Conservation (phyloP, 1,140 invertebrate genomes). For the Drosophila pallidifrons region DNA sequence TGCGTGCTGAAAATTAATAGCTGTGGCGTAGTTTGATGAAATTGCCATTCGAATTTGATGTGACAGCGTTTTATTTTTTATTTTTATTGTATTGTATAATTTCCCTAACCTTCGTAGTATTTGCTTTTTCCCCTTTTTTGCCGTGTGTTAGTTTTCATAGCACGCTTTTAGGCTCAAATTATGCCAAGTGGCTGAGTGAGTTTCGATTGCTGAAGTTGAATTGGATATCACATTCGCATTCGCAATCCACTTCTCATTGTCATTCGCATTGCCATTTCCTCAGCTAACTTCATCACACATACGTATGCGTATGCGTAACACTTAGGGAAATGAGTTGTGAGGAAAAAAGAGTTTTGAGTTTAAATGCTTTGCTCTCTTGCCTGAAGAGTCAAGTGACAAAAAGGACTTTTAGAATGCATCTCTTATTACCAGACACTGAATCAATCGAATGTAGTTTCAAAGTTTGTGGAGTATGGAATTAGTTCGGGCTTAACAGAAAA, state of each 20-base stretch:
- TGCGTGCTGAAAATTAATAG: conserved; percentile 56
- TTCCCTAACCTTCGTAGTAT: conserved; percentile 35
- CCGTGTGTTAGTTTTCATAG: conserved; percentile 47
- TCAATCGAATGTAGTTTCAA: not conserved
- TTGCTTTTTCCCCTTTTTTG: conserved; percentile 8
- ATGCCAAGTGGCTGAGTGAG: conserved; percentile 76
- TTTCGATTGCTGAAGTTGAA: conserved; percentile 64
- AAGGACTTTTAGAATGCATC: not conserved
- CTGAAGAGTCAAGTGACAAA: conserved; percentile 15
- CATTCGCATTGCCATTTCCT: conserved; percentile 36
- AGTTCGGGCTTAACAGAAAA: not conserved
- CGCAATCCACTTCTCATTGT: conserved; percentile 24
- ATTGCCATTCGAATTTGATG: conserved; percentile 78
- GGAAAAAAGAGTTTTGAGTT: conserved; percentile 9
- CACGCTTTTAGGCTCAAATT: conserved; percentile 74
- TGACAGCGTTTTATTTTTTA: conserved; percentile 76
- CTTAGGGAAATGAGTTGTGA: conserved; percentile 62
- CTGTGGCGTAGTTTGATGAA: conserved; percentile 49
- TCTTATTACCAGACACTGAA: conserved; percentile 1
- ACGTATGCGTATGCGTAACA: conserved; percentile 24
- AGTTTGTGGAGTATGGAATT: not conserved
- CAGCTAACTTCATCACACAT: conserved; percentile 51
- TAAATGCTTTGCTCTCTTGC: not conserved
- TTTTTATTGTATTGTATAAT: conserved; percentile 71
- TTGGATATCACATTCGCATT: conserved; percentile 41